These are phyloP conservation scores for Takifugu rubripes DNA, from an alignment of 2,797 vertebrate genomes.

Conservation along the genomic window DNA sequence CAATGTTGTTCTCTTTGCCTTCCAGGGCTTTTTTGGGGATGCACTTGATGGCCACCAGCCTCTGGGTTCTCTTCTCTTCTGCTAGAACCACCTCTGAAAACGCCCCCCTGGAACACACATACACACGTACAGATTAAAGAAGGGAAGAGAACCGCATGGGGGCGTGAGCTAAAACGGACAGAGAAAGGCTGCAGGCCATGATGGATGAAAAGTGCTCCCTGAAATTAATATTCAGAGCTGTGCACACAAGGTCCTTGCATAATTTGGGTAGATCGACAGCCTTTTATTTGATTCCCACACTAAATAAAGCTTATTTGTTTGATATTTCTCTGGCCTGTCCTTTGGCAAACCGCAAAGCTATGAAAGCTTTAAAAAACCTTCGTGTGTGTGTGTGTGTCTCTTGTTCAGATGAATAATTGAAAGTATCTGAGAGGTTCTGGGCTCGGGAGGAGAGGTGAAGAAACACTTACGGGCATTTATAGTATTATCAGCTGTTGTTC, in stretches of 20 bases:
- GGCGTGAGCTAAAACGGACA: slow-evolving; percentile 21
- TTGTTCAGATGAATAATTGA: slow-evolving; percentile 62
- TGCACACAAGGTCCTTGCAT: background rate
- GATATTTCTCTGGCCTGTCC: slow-evolving; percentile 5
- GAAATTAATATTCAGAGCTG: slow-evolving; percentile 1
- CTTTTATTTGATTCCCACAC: slow-evolving; percentile 1
- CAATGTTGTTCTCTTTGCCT: slow-evolving; percentile 94
- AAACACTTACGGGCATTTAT: slow-evolving; percentile 27
- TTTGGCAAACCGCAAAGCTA: slow-evolving; percentile 8
- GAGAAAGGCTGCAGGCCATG: background rate
- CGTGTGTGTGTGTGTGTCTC: slow-evolving; percentile 15
- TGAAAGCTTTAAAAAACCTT: slow-evolving; percentile 9
- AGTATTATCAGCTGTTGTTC: slow-evolving; percentile 14
- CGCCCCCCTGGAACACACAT: slow-evolving; percentile 79
- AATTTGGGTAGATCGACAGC: background rate
- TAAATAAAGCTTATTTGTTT: slow-evolving; percentile 3
- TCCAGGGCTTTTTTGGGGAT: slow-evolving; percentile 94
- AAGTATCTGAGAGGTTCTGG: slow-evolving; percentile 40
- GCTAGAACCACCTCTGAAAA: slow-evolving; percentile 97
- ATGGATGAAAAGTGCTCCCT: background rate
- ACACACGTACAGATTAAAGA: slow-evolving; percentile 11
- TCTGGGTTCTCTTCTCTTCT: slow-evolving; percentile 88
- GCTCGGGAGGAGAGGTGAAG: slow-evolving; percentile 26
- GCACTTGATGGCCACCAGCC: slow-evolving; percentile 95
- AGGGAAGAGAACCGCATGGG: slow-evolving; percentile 14